Conservation (phyloP, 2,113 vertebrate species). For the Callorhinus ursinus region DNA sequence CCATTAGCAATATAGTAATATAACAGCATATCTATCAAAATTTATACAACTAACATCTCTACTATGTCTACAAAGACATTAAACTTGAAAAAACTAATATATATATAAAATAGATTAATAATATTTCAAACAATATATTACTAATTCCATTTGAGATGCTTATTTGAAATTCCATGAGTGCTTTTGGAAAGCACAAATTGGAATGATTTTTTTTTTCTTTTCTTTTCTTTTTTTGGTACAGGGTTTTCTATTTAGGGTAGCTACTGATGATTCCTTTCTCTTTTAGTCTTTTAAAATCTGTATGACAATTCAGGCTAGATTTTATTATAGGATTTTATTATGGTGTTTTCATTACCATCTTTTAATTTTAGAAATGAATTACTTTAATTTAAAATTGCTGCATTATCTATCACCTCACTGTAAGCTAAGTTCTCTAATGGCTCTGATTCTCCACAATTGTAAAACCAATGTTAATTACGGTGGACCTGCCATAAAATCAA, state of each 20-base stretch:
- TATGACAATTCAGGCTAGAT: neutral
- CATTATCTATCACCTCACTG: neutral
- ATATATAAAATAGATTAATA: neutral
- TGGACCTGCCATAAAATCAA: neutral
- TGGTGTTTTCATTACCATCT: neutral
- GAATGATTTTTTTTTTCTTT: neutral
- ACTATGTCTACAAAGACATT: neutral
- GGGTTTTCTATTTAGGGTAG: neutral
- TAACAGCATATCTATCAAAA: neutral
- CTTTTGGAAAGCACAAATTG: neutral
- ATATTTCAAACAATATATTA: neutral
- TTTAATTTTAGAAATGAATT: slow-evolving; percentile 31
- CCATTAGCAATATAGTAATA: neutral
- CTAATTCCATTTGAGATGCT: neutral
- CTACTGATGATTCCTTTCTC: neutral
- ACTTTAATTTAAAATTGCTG: neutral
- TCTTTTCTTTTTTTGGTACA: neutral
- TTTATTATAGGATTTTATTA: neutral
- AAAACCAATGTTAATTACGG: neutral
- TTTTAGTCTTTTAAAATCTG: neutral
- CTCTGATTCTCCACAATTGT: neutral
- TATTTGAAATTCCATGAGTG: neutral
- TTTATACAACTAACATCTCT: neutral
- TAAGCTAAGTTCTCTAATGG: neutral
- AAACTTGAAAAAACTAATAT: neutral